Evolutionary conservation across 2,113 vertebrate species (phyloP).

Genomic region (Onychostoma macrolepis): DNA sequence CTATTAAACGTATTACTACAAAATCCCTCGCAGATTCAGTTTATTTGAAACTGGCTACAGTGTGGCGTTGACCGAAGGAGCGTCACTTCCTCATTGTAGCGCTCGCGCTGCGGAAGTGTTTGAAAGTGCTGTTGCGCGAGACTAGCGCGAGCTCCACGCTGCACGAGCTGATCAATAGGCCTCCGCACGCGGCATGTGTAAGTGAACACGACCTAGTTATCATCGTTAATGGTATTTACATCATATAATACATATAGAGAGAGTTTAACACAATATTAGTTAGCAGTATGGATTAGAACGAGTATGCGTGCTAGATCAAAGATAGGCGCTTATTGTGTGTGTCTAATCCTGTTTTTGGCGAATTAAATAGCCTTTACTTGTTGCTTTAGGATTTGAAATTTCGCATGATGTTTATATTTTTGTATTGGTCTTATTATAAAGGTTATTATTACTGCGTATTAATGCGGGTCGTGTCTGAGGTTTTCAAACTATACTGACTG

Average conservation of each 20-base stretch:
- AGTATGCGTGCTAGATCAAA: neutral
- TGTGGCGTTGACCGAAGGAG: neutral
- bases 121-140: conserved; percentile 26
- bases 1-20: neutral
- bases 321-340: too few relatives aligned
- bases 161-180: conserved; percentile 40
- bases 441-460: neutral
- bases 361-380: neutral
- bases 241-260: too few relatives aligned
- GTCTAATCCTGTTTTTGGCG: neutral
- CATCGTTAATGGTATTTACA: neutral
- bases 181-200: conserved; percentile 51
- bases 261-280: neutral
- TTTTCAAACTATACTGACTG: neutral
- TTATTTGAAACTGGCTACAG: neutral
- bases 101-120: conserved; percentile 33
- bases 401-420: neutral
- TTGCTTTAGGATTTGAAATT: neutral
- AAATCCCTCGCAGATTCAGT: neutral
- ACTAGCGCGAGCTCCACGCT: conserved; percentile 28
- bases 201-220: conserved; percentile 3
- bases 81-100: conserved; percentile 28
- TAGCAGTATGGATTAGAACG: neutral
- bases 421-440: neutral
- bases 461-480: neutral